A percentile compares a stretch with the other conserved stretches of the same genome.
Conservation (phyloP, 2,113 vertebrate genomes). For the Ariopsis seemanni region DNA sequence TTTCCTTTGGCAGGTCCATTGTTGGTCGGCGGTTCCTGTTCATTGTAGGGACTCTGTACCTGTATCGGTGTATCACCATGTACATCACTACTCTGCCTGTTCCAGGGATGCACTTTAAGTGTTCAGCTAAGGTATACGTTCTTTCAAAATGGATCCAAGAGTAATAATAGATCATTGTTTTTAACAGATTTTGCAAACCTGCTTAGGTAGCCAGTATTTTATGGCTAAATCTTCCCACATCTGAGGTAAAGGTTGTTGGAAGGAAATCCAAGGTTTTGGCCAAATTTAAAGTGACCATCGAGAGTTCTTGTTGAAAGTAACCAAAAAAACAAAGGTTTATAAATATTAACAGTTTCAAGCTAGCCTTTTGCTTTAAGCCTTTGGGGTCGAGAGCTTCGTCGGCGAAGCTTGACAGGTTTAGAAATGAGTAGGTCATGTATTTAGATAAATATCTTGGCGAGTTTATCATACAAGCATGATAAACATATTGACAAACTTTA, state of each 20-base stretch:
- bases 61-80: constrained; percentile 90
- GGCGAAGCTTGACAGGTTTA: too few relatives aligned
- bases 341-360: background rate
- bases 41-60: constrained; percentile 87
- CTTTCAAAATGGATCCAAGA: background rate
- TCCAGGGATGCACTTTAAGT: constrained; percentile 90
- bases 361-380: background rate
- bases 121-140: constrained; percentile 84
- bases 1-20: constrained; percentile 75
- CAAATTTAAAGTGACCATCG: background rate
- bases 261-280: background rate
- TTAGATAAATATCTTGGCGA: too few relatives aligned
- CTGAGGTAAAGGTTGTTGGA: background rate
- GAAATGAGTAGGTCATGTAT: too few relatives aligned
- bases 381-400: too few relatives aligned
- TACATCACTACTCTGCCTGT: constrained; percentile 89
- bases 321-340: background rate
- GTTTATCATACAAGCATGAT: too few relatives aligned
- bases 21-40: constrained; percentile 86
- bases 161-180: background rate
- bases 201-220: background rate
- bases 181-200: too few relatives aligned
- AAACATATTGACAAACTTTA: too few relatives aligned
- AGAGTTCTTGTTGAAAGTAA: background rate
- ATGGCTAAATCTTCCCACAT: background rate